Percentiles rank a stretch among this genome's conserved stretches.
These are phyloP conservation scores for Anarrhichthys ocellatus DNA, from an alignment of 2,113 vertebrate species.

Conservation along the genomic window DNA sequence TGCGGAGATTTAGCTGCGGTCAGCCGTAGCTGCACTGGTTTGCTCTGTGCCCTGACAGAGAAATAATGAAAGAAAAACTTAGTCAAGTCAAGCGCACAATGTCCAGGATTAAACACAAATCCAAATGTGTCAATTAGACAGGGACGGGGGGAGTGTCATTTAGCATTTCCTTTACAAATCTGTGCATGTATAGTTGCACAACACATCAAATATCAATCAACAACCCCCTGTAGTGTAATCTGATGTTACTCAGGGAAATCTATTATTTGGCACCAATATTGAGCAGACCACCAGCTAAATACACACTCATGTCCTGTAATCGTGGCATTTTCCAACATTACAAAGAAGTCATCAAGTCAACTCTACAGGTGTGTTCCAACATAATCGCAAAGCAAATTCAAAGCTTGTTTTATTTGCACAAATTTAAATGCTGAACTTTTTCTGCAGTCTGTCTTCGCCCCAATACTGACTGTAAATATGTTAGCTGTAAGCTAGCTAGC, in stretches of 20 bases:
- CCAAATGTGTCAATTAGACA: slow-evolving; percentile 47
- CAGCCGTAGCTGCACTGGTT: slow-evolving; percentile 46
- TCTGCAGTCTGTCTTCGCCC: background rate
- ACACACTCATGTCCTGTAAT: background rate
- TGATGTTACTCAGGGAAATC: background rate
- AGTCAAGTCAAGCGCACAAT: slow-evolving; percentile 17
- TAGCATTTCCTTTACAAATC: background rate
- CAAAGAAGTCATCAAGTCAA: background rate
- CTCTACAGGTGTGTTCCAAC: background rate
- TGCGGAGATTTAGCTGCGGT: slow-evolving; percentile 59
- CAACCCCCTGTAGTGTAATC: no score
- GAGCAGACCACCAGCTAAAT: background rate
- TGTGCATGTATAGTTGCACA: background rate
- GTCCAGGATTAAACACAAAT: slow-evolving; percentile 43
- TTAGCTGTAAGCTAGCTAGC: background rate
- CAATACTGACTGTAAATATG: no score
- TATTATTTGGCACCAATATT: background rate
- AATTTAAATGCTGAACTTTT: background rate
- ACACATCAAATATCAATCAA: background rate
- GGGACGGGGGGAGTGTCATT: slow-evolving; percentile 11
- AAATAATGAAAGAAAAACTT: slow-evolving; percentile 57
- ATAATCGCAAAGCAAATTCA: background rate
- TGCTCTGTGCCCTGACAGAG: slow-evolving; percentile 36
- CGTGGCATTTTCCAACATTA: background rate
- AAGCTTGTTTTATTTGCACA: background rate